phyloP scores from a whole-genome alignment of 2,113 vertebrate species.

The Nesogale talazaci region DNA sequence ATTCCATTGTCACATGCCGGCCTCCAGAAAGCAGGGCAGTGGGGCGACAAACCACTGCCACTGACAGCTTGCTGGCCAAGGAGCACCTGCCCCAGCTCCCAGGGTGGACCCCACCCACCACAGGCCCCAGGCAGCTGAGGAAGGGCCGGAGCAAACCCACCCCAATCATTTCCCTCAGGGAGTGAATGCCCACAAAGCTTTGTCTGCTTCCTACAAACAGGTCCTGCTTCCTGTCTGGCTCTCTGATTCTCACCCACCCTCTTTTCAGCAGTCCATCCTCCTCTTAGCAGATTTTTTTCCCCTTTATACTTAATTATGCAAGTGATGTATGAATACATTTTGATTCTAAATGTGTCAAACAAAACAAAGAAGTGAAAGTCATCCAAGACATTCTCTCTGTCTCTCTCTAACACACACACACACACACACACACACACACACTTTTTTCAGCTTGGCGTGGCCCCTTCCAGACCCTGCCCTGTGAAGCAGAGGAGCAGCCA shows the following conservation, averaged over 20 bases:
- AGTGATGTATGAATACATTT: slow-evolving; percentile 49
- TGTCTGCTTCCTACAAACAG: not conserved
- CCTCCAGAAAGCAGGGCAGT: not conserved
- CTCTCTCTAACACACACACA: not conserved
- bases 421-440: not conserved
- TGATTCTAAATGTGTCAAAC: slow-evolving; percentile 60
- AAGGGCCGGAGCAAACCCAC: not conserved
- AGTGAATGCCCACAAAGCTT: not conserved
- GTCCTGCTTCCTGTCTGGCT: not conserved
- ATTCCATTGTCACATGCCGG: not conserved
- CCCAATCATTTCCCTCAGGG: not conserved
- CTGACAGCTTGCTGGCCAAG: not conserved
- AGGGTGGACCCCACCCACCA: not conserved
- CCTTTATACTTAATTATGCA: slow-evolving; percentile 62
- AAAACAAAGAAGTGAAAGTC: slow-evolving; percentile 37
- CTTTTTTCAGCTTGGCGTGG: not conserved
- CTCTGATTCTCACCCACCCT: not conserved
- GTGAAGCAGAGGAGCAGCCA: not conserved
- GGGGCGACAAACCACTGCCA: not conserved
- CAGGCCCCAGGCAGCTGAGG: not conserved
- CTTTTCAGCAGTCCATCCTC: slow-evolving; percentile 8
- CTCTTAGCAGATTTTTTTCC: not conserved
- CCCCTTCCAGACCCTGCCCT: not conserved
- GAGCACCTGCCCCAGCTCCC: not conserved
- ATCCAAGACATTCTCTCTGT: not conserved